Base-by-base conservation (phyloP, 2,113 vertebrate species). In the Bungarus multicinctus region DNA sequence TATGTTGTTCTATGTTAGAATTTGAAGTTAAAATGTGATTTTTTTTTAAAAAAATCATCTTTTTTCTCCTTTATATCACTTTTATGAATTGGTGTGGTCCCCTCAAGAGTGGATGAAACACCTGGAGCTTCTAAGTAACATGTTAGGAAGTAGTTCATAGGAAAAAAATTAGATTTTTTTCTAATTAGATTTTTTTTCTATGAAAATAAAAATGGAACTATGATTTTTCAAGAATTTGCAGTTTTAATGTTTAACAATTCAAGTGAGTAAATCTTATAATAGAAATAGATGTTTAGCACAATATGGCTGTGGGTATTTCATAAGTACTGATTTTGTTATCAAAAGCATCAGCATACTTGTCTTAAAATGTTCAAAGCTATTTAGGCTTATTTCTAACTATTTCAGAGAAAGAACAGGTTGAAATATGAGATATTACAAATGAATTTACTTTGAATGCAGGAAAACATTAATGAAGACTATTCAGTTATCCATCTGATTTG, bases 341-440 rank as follows among this genome's bases (percentile, higher is more conserved):
- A 43, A 50, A 57, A 47, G 16, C 1, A 9, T 74, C 16, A 27
- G 4, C 27, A 9, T 1, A 52, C 34, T 60, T 87, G 2, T 91
- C 30, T 50, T 91, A 86, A 57, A 91, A 58, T 30, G 20, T 91
- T 87, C 74, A 47, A 85, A 64, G 57, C 22, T 45, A 89, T 55
- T 85, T 85, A 57, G 20, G 11, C 43, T 89, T 94, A 52, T 91
- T 95, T 6, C 34, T 54, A 27, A 90, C 86, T n/a, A 53, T 87
- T 95, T 93, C 60, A 89, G 53, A 85, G 34, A 89, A 89, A 92
- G 58, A 57, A 90, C 18, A 7, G 30, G 60, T 90, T 90, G n/a
- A 60, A 64, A 60, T 52, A 22, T 52, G 22, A 89, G 25, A 58
- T 90, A 90, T 86, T 50, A 60, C 53, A 93, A 60, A 90, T 20